phyloP scores from a whole-genome alignment of 2,888 invertebrate genomes.

The Clivina fossor region DNA sequence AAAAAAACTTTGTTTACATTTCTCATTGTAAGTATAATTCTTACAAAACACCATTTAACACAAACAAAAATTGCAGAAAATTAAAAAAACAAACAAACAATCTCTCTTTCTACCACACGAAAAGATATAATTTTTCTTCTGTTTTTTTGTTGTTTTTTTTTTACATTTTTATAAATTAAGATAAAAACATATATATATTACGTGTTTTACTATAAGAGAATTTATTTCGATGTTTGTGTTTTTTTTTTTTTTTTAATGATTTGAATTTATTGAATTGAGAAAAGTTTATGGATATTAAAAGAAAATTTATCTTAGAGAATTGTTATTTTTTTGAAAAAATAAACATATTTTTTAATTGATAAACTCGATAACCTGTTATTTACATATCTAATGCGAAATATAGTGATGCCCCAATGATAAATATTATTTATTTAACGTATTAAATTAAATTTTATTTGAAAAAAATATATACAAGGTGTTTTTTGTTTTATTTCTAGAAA shows the following conservation, averaged over 20 bases:
- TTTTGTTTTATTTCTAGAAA: no score
- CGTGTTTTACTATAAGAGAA: slow-evolving; percentile 20
- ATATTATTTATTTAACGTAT: no score
- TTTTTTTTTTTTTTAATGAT: no score
- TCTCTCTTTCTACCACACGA: slow-evolving; percentile 3
- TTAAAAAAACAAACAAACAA: background rate
- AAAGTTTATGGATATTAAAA: slow-evolving; percentile 13
- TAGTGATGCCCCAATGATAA: background rate
- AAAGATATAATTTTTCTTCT: background rate
- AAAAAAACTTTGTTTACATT: background rate
- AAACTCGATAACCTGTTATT: slow-evolving; percentile 25
- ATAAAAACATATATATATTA: slow-evolving; percentile 16
- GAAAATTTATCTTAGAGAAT: slow-evolving; percentile 19
- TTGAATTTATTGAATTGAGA: no score
- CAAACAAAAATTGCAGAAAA: background rate
- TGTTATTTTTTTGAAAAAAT: slow-evolving; percentile 23
- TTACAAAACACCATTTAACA: background rate
- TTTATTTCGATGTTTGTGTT: slow-evolving; percentile 24
- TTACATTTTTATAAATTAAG: slow-evolving; percentile 21
- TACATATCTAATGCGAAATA: slow-evolving; percentile 18
- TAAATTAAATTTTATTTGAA: no score
- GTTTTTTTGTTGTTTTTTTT: slow-evolving; percentile 7
- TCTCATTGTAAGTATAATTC: slow-evolving; percentile 30
- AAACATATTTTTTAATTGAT: slow-evolving; percentile 24
- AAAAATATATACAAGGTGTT: no score